These are phyloP conservation scores for Monomorium pharaonis DNA, from an alignment of 1,140 invertebrate genomes.

Conservation along the genomic window DNA sequence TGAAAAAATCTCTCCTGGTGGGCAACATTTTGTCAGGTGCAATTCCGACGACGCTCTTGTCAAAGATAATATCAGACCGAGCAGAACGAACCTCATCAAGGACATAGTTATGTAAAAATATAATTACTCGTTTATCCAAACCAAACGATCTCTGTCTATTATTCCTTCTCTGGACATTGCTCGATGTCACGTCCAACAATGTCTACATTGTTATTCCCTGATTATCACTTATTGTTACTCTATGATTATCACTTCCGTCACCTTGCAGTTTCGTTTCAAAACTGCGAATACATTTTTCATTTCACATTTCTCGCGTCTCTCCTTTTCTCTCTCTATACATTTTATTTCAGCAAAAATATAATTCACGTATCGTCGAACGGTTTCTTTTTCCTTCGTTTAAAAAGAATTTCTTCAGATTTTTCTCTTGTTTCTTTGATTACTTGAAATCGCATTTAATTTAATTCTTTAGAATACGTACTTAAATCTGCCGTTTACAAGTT, in stretches of 20 bases:
- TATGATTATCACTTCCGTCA: neutral
- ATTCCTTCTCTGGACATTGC: neutral
- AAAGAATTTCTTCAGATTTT: neutral
- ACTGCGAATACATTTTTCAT: neutral
- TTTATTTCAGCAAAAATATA: neutral
- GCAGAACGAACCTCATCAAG: neutral
- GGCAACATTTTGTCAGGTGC: constrained; percentile 65
- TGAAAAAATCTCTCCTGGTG: constrained; percentile 51
- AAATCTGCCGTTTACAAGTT: neutral
- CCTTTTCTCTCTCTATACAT: neutral
- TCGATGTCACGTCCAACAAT: neutral
- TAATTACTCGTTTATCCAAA: constrained; percentile 1
- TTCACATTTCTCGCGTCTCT: neutral
- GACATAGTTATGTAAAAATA: neutral
- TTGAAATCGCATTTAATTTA: neutral
- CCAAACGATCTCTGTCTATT: neutral
- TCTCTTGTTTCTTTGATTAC: neutral
- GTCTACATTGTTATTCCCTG: neutral
- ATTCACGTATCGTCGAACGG: neutral
- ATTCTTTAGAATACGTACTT: neutral
- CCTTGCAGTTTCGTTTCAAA: neutral
- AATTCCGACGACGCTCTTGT: neutral
- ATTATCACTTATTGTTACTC: constrained; percentile 16
- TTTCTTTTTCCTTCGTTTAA: neutral
- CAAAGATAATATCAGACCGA: neutral